Base-by-base conservation (phyloP, 2,113 vertebrate genomes). In the Vulpes lagopus region DNA sequence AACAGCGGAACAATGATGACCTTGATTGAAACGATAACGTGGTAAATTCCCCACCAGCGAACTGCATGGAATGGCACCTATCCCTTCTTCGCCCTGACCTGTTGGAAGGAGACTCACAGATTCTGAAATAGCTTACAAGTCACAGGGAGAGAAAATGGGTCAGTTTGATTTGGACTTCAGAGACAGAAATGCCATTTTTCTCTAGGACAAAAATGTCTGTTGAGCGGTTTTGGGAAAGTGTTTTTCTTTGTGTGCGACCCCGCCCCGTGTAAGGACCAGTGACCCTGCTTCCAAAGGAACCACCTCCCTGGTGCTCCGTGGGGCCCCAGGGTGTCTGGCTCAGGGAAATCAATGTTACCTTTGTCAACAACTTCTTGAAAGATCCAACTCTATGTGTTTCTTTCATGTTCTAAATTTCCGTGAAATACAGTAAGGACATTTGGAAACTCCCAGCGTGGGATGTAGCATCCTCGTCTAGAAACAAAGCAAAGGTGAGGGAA, bases 91-190 rank as follows among this genome's bases (percentile, higher is more conserved):
- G 89, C 94, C 97, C 96, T 86, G 96, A 93, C 96, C 92, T 88
- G 81, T 95, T 91, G 94, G 69, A 92, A 84, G 97, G 96, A 98
- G 97, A 97, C 81, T 97, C 79, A 69, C 12, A 93, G 96, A 96
- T 95, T 98, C 96, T 96, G 94, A 92, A 90, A 94, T 84, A 95
- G 97, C 94, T 97, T 97, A 86, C 38, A 86, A 96, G 95, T 89
- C 92, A 97, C 90, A 96, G 30, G 71, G 83, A 97, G 95, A 82
- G 90, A 97, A 97, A 97, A 97, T 85, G 80, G 96, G 97, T 94
- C 97, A 97, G 65, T 97, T 91, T 94, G 97, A 94, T 91, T 95
- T 57, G 89, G 73, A 98, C 96, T 98, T 98, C 97, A 97, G 97
- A 97, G 97, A 97, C 76, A 88, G 97, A 98, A 97, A 90, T 25